Evolutionary conservation across 2,113 vertebrate genomes (phyloP).

Genomic region (human): GRCh38 chr2:126210001-126210500

Average conservation of each 20-base stretch:
- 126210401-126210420: constrained; percentile 36
- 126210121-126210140: neutral
- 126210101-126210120: neutral
- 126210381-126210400: neutral
- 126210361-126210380: neutral
- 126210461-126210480: constrained; percentile 37
- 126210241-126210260: neutral
- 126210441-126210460: constrained; percentile 27
- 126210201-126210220: neutral
- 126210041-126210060: neutral
- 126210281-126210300: neutral
- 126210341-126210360: neutral
- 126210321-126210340: neutral
- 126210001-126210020: no score
- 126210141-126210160: neutral
- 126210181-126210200: neutral
- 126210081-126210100: neutral
- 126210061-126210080: no score
- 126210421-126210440: constrained; percentile 21
- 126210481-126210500: constrained; percentile 47
- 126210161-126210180: neutral
- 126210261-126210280: neutral
- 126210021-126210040: no score
- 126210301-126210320: neutral
- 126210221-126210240: neutral